phyloP scores from a whole-genome alignment of 2,888 invertebrate species.

The Eugnorisma glareosa region DNA sequence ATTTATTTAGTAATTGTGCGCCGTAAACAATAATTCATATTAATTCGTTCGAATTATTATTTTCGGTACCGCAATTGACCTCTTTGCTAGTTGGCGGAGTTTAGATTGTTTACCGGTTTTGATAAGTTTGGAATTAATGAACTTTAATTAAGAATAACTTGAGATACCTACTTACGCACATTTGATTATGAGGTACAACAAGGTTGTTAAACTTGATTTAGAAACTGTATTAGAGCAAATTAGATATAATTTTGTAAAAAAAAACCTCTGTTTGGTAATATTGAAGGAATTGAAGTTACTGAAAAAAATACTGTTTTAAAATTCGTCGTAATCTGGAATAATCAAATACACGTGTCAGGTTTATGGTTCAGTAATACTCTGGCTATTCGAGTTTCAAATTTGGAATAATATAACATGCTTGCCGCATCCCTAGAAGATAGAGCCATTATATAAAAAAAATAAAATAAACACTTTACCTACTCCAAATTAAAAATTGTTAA shows the following conservation, averaged over 20 bases:
- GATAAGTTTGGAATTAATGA: constrained; percentile 59
- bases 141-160: constrained; percentile 61
- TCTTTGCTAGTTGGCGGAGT: constrained; percentile 61
- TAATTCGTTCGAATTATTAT: constrained; percentile 80
- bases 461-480: background rate
- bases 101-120: constrained; percentile 66
- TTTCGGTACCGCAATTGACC: constrained; percentile 76
- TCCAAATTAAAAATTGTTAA: constrained; percentile 30
- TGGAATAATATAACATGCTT: background rate
- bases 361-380: background rate
- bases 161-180: background rate
- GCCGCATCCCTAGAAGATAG: background rate
- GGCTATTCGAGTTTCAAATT: background rate
- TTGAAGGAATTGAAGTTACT: background rate
- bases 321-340: background rate
- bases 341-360: background rate
- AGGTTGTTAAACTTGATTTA: constrained; percentile 22
- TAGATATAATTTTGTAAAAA: background rate
- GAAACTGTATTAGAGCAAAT: background rate
- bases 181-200: constrained; percentile 16
- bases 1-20: constrained; percentile 85
- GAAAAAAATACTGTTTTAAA: background rate
- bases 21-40: constrained; percentile 85
- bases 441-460: constrained; percentile 1
- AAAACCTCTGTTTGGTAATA: background rate